Percentiles rank a stretch among this genome's conserved stretches.
phyloP scores from a whole-genome alignment of 2,797 vertebrate species.

The Glyptemys insculpta region DNA sequence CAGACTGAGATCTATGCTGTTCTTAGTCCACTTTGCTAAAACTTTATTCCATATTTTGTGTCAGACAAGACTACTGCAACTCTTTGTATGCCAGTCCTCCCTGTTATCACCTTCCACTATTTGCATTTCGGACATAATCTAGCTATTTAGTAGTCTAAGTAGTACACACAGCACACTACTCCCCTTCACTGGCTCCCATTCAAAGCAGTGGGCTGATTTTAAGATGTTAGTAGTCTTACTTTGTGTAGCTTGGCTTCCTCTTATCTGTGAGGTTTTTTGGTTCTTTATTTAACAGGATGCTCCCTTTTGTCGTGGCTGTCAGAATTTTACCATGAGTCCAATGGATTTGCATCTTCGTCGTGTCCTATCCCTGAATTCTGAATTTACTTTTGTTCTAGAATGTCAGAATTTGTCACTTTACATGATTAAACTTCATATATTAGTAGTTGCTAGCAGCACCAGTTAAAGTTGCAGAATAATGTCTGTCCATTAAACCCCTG shows the following conservation, averaged over 20 bases:
- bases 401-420: constrained; percentile 10
- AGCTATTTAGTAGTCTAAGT: constrained; percentile 4
- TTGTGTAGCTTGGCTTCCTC: not conserved
- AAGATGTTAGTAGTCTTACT: not conserved
- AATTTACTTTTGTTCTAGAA: constrained; percentile 18
- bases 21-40: constrained; percentile 72
- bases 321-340: constrained; percentile 2
- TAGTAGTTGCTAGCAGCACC: not conserved
- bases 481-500: not conserved
- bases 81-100: not conserved
- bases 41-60: constrained; percentile 69
- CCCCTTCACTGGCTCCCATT: not conserved
- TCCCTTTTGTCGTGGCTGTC: not conserved
- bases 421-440: constrained; percentile 12
- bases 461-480: not conserved
- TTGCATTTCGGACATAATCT: constrained; percentile 25
- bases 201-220: constrained; percentile 6
- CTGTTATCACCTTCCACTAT: not conserved
- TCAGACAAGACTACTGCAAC: constrained; percentile 31
- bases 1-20: constrained; percentile 71
- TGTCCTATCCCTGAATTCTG: constrained; percentile 29
- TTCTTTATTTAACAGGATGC: constrained; percentile 10
- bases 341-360: not conserved
- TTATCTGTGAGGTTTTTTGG: not conserved
- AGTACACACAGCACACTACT: not conserved